These are phyloP conservation scores for Aleiodes testaceus DNA, from an alignment of 2,888 invertebrate genomes.

Conservation along the genomic window DNA sequence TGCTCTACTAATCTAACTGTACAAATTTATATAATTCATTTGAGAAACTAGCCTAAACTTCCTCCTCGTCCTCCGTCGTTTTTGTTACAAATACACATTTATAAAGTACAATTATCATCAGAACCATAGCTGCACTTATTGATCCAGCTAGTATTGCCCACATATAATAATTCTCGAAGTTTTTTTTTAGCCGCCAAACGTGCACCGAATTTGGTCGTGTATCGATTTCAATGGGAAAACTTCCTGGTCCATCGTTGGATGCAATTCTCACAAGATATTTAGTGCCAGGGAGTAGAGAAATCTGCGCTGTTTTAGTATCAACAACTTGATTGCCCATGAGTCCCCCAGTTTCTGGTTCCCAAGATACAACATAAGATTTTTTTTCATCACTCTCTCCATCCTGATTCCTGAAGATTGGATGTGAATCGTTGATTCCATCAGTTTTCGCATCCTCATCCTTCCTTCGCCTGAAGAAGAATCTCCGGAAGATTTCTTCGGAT, in stretches of 20 bases:
- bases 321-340: conserved; percentile 70
- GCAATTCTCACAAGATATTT: conserved; percentile 69
- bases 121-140: conserved; percentile 52
- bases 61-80: conserved; percentile 56
- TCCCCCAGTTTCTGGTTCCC: conserved; percentile 70
- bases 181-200: conserved; percentile 60
- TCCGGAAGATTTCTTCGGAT: conserved; percentile 64
- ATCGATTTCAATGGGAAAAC: conserved; percentile 69
- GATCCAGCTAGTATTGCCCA: conserved; percentile 60
- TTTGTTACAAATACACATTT: conserved; percentile 53
- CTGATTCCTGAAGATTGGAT: background rate
- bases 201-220: conserved; percentile 61
- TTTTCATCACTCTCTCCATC: conserved; percentile 41
- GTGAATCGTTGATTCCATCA: conserved; percentile 45
- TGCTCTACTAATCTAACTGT: conserved; percentile 27
- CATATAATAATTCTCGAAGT: conserved; percentile 54
- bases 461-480: conserved; percentile 65
- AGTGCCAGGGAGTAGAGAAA: conserved; percentile 67
- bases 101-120: conserved; percentile 49
- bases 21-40: background rate
- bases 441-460: conserved; percentile 40
- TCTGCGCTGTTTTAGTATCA: conserved; percentile 66
- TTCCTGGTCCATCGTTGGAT: conserved; percentile 69
- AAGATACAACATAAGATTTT: conserved; percentile 67
- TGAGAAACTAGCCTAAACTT: background rate